Conservation (phyloP, 1,140 invertebrate genomes). For the Geopemphigus sp. region DNA sequence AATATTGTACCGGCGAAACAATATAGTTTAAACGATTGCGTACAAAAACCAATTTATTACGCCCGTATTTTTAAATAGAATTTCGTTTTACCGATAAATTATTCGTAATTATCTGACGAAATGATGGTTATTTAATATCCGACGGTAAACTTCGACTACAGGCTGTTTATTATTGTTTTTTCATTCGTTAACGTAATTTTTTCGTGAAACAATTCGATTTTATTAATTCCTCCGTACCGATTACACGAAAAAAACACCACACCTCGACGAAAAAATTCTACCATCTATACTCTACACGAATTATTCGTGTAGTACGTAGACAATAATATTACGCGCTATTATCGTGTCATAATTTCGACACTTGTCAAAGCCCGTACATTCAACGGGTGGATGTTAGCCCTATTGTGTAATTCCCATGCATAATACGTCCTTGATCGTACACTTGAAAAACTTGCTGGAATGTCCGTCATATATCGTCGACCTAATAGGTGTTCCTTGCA, state of each 20-base stretch:
- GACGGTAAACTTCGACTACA: no score
- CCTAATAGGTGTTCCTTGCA: background rate
- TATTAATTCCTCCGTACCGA: background rate
- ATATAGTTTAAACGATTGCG: no score
- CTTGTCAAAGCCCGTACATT: background rate
- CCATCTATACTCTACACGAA: no score
- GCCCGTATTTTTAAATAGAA: no score
- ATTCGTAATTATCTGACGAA: no score
- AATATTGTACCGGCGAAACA: no score
- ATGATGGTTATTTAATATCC: no score
- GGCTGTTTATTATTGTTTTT: no score
- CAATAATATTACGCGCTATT: background rate
- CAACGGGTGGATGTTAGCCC: background rate
- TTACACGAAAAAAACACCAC: no score
- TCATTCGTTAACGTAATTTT: background rate
- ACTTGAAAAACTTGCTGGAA: constrained; percentile 15
- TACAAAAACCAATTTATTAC: no score
- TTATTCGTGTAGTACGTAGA: background rate
- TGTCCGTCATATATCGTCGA: background rate
- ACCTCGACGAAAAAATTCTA: no score
- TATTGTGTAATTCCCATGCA: background rate
- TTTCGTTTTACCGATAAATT: no score
- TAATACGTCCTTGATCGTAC: constrained; percentile 1
- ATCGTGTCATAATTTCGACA: background rate
- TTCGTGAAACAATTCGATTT: background rate